Base-by-base conservation (phyloP, 2,888 invertebrate species). In the Drosophila fungiperda region DNA sequence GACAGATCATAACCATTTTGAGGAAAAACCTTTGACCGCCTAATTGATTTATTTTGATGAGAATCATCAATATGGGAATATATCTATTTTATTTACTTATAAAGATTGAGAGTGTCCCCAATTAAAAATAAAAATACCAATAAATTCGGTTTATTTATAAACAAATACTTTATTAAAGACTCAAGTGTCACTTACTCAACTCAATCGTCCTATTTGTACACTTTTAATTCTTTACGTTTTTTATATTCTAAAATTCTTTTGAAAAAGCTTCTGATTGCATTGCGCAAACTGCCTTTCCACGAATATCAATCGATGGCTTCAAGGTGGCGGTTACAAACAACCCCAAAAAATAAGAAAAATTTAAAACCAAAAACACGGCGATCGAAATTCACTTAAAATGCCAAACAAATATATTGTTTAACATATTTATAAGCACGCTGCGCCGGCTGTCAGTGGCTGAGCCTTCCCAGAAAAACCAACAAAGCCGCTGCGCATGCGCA, bases 331-430 rank as follows among this genome's bases (percentile, higher is more conserved):
- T 48, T 33, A 32, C 40, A 12, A 67, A 55, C 63, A 76, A 70
- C 62, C 64, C 76, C 50, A 63, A 68, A 49, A 17, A 20, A 35
- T 2, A 17, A 40, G 26, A 6, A n/a, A 38, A 17, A 57, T 17
- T 42, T 20, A 58, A 66, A 20, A 49, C 29, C 23, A 58, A 64
- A 52, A 57, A 63, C 54, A 67, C 64, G 49, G 53, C 71, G 63
- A 50, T 72, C 66, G 50, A 68, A 75, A 83, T 81, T 68, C 83
- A 87, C 76, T 81, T 84, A 78, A 85, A 83, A 82, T 63, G 74
- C 82, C 70, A 83, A 76, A 73, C 69, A 82, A 81, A 80, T 71
- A 73, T 71, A 73, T 87, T 81, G 84, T 87, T 76, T 78, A 87
- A 77, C 76, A 78, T 82, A 82, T 84, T 83, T 62, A 55, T 49